Conservation (phyloP, 2,888 invertebrate genomes). For the Plebejus melissa region DNA sequence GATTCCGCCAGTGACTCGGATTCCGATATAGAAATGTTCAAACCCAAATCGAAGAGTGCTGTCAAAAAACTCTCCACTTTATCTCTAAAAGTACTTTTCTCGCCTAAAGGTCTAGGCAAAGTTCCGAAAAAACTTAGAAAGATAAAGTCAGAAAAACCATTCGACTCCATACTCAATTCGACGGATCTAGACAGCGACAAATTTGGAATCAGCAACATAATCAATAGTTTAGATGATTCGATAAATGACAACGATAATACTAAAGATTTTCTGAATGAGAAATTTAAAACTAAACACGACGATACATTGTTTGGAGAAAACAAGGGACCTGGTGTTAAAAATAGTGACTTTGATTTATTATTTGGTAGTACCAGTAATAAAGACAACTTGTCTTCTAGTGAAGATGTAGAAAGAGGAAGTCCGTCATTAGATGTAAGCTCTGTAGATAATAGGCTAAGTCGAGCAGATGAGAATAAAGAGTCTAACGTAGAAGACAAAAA, state of each 20-base stretch:
- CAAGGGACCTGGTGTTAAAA: constrained; percentile 33
- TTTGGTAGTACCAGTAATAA: constrained; percentile 29
- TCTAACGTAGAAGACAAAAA: not conserved
- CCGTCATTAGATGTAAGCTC: constrained; percentile 1
- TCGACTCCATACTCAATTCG: constrained; percentile 41
- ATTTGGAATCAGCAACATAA: constrained; percentile 46
- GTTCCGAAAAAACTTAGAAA: constrained; percentile 50
- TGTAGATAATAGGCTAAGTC: constrained; percentile 8
- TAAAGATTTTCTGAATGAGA: constrained; percentile 27
- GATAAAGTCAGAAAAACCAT: constrained; percentile 41
- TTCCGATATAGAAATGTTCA: constrained; percentile 31
- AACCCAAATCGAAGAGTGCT: constrained; percentile 34
- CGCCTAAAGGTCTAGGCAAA: constrained; percentile 50
- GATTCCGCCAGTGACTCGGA: constrained; percentile 48
- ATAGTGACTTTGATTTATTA: constrained; percentile 38
- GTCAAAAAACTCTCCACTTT: constrained; percentile 47
- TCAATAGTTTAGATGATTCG: constrained; percentile 45
- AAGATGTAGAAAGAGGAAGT: constrained; percentile 25
- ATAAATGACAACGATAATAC: constrained; percentile 14
- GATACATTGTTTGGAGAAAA: constrained; percentile 36
- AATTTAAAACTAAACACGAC: constrained; percentile 31
- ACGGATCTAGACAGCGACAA: constrained; percentile 39
- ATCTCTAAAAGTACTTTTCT: constrained; percentile 55
- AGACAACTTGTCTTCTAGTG: not conserved
- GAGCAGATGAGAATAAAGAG: not conserved